A percentile compares a stretch with the other conserved stretches of the same genome.
Conservation (phyloP, 1,140 invertebrate species). For the Xylocopa sonorina region DNA sequence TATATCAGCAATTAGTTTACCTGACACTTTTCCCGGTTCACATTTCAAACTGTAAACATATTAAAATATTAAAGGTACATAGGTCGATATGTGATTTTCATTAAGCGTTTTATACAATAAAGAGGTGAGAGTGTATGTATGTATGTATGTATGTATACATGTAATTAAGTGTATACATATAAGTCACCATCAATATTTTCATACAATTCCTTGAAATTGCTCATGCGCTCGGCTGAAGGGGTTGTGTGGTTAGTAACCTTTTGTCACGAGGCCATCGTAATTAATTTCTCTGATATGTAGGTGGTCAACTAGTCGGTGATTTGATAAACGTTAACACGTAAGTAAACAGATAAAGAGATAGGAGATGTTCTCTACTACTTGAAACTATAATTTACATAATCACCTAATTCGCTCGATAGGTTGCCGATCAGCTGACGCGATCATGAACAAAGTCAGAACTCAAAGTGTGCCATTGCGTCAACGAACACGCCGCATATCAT, state of each 20-base stretch:
- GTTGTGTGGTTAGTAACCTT: slow-evolving; percentile 61
- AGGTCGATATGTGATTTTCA: background rate
- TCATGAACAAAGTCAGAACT: slow-evolving; percentile 50
- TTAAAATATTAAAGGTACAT: slow-evolving; percentile 18
- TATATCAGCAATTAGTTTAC: slow-evolving; percentile 5
- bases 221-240: slow-evolving; percentile 34
- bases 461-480: slow-evolving; percentile 46
- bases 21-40: background rate
- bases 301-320: slow-evolving; percentile 5
- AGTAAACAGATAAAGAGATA: background rate
- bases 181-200: background rate
- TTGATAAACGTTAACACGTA: background rate
- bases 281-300: slow-evolving; percentile 49
- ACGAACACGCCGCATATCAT: slow-evolving; percentile 17
- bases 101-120: background rate
- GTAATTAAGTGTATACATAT: no score
- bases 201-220: background rate
- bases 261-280: slow-evolving; percentile 54
- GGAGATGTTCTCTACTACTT: background rate
- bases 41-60: slow-evolving; percentile 29
- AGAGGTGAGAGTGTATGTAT: no score
- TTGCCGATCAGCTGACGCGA: slow-evolving; percentile 55
- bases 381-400: slow-evolving; percentile 57
- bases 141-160: no score
- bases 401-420: slow-evolving; percentile 44